A percentile compares a stretch with the other conserved stretches of the same genome.
These are phyloP conservation scores for Pseudomyrmex pallidus DNA, from an alignment of 1,140 invertebrate species.

Conservation along the genomic window DNA sequence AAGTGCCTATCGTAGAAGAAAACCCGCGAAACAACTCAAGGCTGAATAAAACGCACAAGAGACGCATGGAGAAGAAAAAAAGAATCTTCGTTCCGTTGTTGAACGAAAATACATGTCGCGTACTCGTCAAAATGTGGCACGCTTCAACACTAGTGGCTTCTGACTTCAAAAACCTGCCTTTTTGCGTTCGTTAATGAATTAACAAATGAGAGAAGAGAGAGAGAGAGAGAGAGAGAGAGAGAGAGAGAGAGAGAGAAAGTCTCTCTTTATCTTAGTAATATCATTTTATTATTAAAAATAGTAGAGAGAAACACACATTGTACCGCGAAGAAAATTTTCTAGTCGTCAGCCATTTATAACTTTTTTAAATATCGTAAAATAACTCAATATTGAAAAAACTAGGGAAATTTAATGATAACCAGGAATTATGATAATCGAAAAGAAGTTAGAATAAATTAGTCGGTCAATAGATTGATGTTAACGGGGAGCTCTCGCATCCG, in stretches of 20 bases:
- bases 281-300: neutral
- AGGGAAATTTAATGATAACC: neutral
- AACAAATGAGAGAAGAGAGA: neutral
- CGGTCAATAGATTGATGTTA: conserved; percentile 18
- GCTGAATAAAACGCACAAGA: conserved; percentile 72
- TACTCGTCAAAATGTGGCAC: conserved; percentile 22
- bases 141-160: neutral
- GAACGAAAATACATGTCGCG: conserved; percentile 13
- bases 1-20: conserved; percentile 88
- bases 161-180: conserved; percentile 8
- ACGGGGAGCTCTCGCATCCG: conserved; percentile 7
- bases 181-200: neutral
- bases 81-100: conserved; percentile 5
- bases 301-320: neutral
- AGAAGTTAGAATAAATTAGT: neutral
- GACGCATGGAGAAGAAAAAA: conserved; percentile 1
- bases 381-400: neutral
- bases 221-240: too few relatives aligned
- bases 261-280: too few relatives aligned
- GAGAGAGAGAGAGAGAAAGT: too few relatives aligned
- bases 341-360: neutral
- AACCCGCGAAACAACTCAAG: conserved; percentile 82
- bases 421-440: conserved; percentile 3
- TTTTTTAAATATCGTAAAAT: neutral
- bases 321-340: too few relatives aligned